These are phyloP conservation scores for Psittacara wagleri DNA, from an alignment of 2,113 vertebrate species.

Conservation along the genomic window DNA sequence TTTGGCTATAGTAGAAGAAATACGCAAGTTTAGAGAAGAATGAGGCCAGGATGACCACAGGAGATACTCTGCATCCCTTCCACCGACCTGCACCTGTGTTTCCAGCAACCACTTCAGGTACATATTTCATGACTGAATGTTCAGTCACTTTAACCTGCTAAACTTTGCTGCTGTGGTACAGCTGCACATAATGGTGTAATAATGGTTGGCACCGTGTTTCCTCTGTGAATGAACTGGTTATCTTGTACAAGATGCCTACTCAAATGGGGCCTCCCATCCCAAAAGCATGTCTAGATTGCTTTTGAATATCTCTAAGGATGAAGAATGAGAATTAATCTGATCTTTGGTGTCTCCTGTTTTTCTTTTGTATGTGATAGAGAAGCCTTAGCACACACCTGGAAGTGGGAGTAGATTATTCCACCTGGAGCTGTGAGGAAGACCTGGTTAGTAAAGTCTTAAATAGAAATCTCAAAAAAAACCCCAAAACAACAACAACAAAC, in stretches of 20 bases:
- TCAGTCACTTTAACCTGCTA: not conserved
- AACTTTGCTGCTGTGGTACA: not conserved
- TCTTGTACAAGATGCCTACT: not conserved
- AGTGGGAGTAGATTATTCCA: not conserved
- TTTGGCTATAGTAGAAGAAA: not conserved
- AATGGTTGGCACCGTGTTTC: not conserved
- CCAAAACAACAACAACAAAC: not conserved
- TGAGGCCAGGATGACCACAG: not conserved
- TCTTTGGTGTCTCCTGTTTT: not conserved
- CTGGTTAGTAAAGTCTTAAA: not conserved
- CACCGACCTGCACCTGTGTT: not conserved
- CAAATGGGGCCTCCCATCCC: not conserved
- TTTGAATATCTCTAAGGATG: not conserved
- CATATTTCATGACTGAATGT: not conserved
- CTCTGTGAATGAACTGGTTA: not conserved
- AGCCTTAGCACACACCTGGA: not conserved
- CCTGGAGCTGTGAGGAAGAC: not conserved
- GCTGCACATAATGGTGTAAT: rapidly evolving
- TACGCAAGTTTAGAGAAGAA: not conserved
- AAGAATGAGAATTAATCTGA: not conserved
- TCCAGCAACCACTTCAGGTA: not conserved
- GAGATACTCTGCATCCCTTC: not conserved
- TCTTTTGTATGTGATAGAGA: not conserved
- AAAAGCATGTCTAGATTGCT: not conserved
- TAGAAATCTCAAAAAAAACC: not conserved